Evolutionary conservation across 2,113 vertebrate species (phyloP), one percentile per base, ranked within the genome.

Genomic region (Oostethus manadensis): DNA sequence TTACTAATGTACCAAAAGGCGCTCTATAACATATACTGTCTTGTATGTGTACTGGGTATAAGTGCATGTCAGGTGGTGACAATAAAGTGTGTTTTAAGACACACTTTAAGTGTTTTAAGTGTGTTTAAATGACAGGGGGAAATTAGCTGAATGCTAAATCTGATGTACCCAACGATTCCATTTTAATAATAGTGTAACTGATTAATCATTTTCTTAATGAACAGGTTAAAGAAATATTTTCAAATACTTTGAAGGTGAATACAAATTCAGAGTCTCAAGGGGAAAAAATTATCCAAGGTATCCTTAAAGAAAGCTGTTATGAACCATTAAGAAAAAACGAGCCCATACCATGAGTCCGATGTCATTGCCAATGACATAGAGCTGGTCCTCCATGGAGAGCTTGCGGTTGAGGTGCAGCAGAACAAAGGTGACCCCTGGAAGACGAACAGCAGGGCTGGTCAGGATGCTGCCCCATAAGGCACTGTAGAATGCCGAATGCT

Each of bases 391-490:
- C 97, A 99, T 99, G 33, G 96, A 96, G 54, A 98, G 94, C 76
- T 97, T 98, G 63, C 96, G 93, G 76, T 99, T 99, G 69, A 99
- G 85, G 78, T 99, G 97, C 74, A 94, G 90, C 20, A 99, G 93
- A 60, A 98, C 96, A 0, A 95, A 99, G 9, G 94, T 92, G 78
- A 99, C 94, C 29, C 95, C 97, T 4, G 97, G 95, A 66, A 99
- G 78, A 49, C 97, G 94, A 64, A 99, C 94, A 0, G 97, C 90
- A 6, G 96, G 95, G 83, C 97, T 99, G 62, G 96, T 99, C 56
- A 99, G 91, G 51, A 99, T 96, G 84, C 96, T 99, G 20, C 96
- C 97, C 97, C 97, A 99, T 20, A 99, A 93, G 55, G 97, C 95
- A 66, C 97, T 94, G 81, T 98, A 98, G 88, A 96, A 99, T 0